Evolutionary conservation across 2,888 invertebrate genomes (phyloP), one percentile per base, ranked within the genome.

Genomic region (Antitype chi): DNA sequence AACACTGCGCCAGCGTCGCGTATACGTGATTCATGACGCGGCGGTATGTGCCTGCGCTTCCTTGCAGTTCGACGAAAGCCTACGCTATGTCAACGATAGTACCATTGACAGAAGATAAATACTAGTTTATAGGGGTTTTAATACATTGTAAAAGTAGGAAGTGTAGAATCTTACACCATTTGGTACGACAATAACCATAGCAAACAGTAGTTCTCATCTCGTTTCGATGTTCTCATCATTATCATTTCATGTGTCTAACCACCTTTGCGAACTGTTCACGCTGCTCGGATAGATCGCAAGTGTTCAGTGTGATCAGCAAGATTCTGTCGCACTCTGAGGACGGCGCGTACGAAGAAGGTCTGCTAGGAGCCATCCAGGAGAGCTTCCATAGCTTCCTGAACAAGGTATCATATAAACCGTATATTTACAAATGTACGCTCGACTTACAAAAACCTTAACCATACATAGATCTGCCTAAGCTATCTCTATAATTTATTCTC

Each of bases 261-360:
- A 17, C 59, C 47, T 59, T 74, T 86, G 76, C 84, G 79, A 78
- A 89, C 81, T 91, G 85, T 94, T 93, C 90, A 92, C 82, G 94
- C 94, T 93, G 94, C 95, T 78, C 67, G 94, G 94, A 92, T 83
- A 98, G 98, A 93, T 98, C 98, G 80, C 99, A 99, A 94, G 99
- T 99, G 17, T 99, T 99, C 94, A 99, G 98, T 91, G 99, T 99
- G 92, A 99, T 99, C 89, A 99, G 99, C 91, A 99, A 99, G 96
- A 99, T 99, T 80, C 97, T 99, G 73, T 99, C 99, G 1, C 98
- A 99, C 87, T 98, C 99, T 2, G 99, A 99, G 91, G 99, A 99
- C 88, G 98, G 96, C 55, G 95, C 95, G 17, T 97, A 96, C 87
- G 97, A 96, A 38, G 97, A 97, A 55, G 92, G 91, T 9, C 84